A percentile compares a stretch with the other conserved stretches of the same genome.
Conservation (phyloP, 2,888 invertebrate genomes). For the Andrena praecox region DNA sequence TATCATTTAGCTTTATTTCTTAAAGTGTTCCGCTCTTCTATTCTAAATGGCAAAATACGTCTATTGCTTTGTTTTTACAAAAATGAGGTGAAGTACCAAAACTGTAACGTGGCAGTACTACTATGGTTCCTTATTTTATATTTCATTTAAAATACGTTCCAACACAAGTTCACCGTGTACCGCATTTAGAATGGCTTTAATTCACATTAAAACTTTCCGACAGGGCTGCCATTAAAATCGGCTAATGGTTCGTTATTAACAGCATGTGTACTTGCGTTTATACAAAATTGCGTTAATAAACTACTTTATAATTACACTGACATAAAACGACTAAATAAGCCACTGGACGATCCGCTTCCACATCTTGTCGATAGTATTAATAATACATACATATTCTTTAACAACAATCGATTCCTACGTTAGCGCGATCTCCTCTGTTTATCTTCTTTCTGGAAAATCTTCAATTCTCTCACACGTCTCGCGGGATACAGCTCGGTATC, state of each 20-base stretch:
- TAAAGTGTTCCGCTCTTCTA: slow-evolving; percentile 36
- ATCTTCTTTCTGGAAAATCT: slow-evolving; percentile 38
- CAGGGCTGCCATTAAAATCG: slow-evolving; percentile 54
- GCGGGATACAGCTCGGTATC: slow-evolving; percentile 43
- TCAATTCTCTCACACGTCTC: slow-evolving; percentile 54
- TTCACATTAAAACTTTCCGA: slow-evolving; percentile 64
- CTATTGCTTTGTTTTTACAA: slow-evolving; percentile 20
- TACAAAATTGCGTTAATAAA: slow-evolving; percentile 66
- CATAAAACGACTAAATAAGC: slow-evolving; percentile 63
- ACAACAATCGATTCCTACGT: slow-evolving; percentile 67
- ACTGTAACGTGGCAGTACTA: slow-evolving; percentile 34
- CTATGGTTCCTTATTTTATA: slow-evolving; percentile 28
- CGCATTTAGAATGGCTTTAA: slow-evolving; percentile 64
- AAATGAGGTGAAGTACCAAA: slow-evolving; percentile 33
- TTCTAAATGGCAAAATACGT: slow-evolving; percentile 49
- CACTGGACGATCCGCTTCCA: slow-evolving; percentile 58
- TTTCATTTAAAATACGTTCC: slow-evolving; percentile 22
- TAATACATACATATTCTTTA: slow-evolving; percentile 64
- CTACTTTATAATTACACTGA: slow-evolving; percentile 68
- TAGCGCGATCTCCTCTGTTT: slow-evolving; percentile 55
- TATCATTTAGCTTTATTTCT: slow-evolving; percentile 45
- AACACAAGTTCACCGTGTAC: slow-evolving; percentile 62
- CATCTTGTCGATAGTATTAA: slow-evolving; percentile 66
- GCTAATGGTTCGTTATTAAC: slow-evolving; percentile 58
- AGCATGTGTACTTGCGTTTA: slow-evolving; percentile 54